These are phyloP conservation scores for Drosophila formosana DNA, from an alignment of 2,888 invertebrate species.

Conservation along the genomic window DNA sequence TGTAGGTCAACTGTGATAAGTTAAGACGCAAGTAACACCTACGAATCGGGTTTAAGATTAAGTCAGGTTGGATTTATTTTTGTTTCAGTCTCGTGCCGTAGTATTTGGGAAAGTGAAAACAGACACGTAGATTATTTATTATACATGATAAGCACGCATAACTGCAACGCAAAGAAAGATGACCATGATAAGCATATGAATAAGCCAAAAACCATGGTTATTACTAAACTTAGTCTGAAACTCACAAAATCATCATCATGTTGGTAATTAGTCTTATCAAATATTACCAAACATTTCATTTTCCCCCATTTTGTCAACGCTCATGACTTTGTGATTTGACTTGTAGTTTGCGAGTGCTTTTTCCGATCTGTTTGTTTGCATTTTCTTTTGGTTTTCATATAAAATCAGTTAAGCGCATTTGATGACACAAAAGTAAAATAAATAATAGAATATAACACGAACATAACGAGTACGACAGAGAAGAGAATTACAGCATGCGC, in stretches of 20 bases:
- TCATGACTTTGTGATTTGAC: constrained; percentile 39
- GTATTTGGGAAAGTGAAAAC: constrained; percentile 32
- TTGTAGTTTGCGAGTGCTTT: constrained; percentile 11
- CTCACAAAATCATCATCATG: constrained; percentile 5
- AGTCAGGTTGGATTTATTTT: constrained; percentile 22
- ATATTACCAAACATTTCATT: constrained; percentile 23
- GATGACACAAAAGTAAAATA: constrained; percentile 41
- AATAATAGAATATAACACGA: constrained; percentile 31
- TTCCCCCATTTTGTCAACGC: constrained; percentile 15
- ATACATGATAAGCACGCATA: constrained; percentile 25
- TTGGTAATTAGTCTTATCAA: constrained; percentile 30
- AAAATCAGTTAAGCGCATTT: constrained; percentile 61
- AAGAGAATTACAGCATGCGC: constrained; percentile 45
- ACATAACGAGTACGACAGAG: constrained; percentile 57
- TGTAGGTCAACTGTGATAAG: constrained; percentile 22
- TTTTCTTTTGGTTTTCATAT: constrained; percentile 30
- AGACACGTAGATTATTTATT: constrained; percentile 38
- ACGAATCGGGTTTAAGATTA: constrained; percentile 15
- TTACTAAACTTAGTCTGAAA: neutral
- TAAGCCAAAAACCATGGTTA: constrained; percentile 8
- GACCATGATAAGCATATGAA: constrained; percentile 20
- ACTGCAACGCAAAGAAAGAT: constrained; percentile 11
- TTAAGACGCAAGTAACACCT: constrained; percentile 4
- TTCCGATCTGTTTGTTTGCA: constrained; percentile 25
- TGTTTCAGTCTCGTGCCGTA: neutral